phyloP scores from a whole-genome alignment of 2,797 vertebrate species.

The Rhinella marina region DNA sequence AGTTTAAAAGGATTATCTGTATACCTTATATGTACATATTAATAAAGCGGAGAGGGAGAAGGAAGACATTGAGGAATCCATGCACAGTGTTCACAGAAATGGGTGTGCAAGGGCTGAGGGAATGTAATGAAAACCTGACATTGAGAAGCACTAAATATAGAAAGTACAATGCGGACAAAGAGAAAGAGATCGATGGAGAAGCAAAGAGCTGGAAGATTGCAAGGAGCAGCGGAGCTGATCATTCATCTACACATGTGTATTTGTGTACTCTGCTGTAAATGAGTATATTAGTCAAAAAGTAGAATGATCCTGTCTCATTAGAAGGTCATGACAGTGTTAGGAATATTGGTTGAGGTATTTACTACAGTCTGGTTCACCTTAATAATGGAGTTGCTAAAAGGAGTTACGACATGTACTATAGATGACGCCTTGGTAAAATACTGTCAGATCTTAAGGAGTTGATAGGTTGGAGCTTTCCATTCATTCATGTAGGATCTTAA shows the following conservation, averaged over 20 bases:
- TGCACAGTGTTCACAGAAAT: conserved; percentile 45
- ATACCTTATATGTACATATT: conserved; percentile 52
- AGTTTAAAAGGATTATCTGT: conserved; percentile 49
- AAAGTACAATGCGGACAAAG: conserved; percentile 57
- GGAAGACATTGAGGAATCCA: conserved; percentile 30
- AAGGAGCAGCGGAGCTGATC: conserved; percentile 16
- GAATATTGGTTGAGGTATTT: neutral
- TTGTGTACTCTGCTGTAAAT: conserved; percentile 21
- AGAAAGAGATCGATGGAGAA: conserved; percentile 52
- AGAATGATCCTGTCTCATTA: neutral
- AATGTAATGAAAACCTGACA: conserved; percentile 59
- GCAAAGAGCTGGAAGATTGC: conserved; percentile 48
- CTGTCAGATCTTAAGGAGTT: neutral
- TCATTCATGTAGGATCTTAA: neutral
- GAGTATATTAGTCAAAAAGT: neutral
- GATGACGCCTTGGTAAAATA: neutral
- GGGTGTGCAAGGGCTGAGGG: conserved; percentile 34
- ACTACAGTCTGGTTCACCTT: neutral
- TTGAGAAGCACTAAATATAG: conserved; percentile 60
- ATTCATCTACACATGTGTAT: conserved; percentile 29
- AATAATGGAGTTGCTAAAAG: neutral
- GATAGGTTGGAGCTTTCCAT: neutral
- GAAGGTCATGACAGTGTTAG: conserved; percentile 9
- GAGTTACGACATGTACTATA: neutral
- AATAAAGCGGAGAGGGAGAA: conserved; percentile 25